These are phyloP conservation scores for Callipepla californica DNA, from an alignment of 2,113 vertebrate genomes.

Conservation along the genomic window DNA sequence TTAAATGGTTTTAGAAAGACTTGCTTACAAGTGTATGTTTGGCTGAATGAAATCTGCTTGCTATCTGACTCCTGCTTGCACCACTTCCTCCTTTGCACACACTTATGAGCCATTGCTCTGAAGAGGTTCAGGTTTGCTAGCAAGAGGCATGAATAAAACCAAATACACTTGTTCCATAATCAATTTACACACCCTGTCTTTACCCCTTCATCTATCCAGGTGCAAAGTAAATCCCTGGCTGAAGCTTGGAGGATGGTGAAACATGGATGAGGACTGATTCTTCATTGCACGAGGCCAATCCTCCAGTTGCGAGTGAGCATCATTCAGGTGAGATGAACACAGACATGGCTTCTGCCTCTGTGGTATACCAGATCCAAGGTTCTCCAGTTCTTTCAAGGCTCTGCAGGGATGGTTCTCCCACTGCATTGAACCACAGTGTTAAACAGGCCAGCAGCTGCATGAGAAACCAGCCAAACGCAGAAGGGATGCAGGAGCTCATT, in stretches of 20 bases:
- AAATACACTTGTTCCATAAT: not conserved
- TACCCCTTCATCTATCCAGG: not conserved
- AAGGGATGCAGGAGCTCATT: not conserved
- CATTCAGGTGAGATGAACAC: not conserved
- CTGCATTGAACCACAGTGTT: not conserved
- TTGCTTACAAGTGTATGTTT: not conserved
- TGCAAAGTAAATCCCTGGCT: not conserved
- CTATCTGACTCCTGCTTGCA: not conserved
- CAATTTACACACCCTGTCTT: not conserved
- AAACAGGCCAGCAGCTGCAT: not conserved
- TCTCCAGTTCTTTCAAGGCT: not conserved
- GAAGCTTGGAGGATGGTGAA: not conserved
- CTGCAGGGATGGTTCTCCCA: not conserved
- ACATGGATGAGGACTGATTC: not conserved
- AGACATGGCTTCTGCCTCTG: not conserved
- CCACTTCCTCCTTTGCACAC: not conserved
- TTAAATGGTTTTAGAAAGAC: not conserved
- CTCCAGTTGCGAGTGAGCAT: not conserved
- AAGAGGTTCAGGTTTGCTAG: not conserved
- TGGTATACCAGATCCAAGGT: not conserved
- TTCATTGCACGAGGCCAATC: not conserved
- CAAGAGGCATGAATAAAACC: slow-evolving; percentile 1
- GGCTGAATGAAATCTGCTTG: not conserved
- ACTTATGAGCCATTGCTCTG: fast-evolving
- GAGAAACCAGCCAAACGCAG: not conserved